phyloP scores from a whole-genome alignment of 2,888 invertebrate species.

The Leptogaster cylindrica region DNA sequence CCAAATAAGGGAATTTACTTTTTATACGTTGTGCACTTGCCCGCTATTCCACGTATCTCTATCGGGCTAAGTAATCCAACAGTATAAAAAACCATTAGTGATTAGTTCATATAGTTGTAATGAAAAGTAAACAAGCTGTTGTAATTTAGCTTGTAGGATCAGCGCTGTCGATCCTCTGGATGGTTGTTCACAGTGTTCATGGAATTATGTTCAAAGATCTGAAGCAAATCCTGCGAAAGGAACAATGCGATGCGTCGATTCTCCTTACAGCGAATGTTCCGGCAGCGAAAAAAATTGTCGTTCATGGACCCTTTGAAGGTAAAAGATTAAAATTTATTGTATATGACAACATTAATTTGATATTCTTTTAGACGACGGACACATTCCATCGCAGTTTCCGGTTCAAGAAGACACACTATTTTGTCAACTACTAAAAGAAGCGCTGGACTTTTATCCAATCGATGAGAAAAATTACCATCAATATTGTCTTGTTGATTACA shows the following conservation, averaged over 20 bases:
- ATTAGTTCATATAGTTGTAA: no score
- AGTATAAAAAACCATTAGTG: no score
- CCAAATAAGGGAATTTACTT: no score
- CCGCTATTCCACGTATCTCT: no score
- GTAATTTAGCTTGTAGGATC: slow-evolving; percentile 81
- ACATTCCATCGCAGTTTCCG: slow-evolving; percentile 97
- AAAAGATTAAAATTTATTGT: no score
- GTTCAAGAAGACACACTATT: slow-evolving; percentile 98
- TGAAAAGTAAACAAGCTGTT: no score
- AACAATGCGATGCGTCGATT: slow-evolving; percentile 98
- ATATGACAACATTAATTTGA: no score
- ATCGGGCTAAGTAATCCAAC: no score
- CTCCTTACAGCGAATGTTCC: slow-evolving; percentile 98
- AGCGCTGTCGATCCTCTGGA: slow-evolving; percentile 94
- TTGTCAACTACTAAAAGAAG: slow-evolving; percentile 91
- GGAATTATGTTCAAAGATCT: slow-evolving; percentile 99
- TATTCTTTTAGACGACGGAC: slow-evolving; percentile 74
- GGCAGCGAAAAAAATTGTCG: slow-evolving; percentile 97
- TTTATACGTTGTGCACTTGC: no score
- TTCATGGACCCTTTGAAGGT: slow-evolving; percentile 77
- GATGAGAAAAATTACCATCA: slow-evolving; percentile 87
- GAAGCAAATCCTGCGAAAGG: slow-evolving; percentile 97
- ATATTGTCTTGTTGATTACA: slow-evolving; percentile 96
- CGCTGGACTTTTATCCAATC: slow-evolving; percentile 95
- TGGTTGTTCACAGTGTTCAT: slow-evolving; percentile 98